A percentile compares a stretch with the other conserved stretches of the same genome.
Evolutionary conservation across 2,888 invertebrate genomes (phyloP).

Genomic region (Pristionchus entomophagus): DNA sequence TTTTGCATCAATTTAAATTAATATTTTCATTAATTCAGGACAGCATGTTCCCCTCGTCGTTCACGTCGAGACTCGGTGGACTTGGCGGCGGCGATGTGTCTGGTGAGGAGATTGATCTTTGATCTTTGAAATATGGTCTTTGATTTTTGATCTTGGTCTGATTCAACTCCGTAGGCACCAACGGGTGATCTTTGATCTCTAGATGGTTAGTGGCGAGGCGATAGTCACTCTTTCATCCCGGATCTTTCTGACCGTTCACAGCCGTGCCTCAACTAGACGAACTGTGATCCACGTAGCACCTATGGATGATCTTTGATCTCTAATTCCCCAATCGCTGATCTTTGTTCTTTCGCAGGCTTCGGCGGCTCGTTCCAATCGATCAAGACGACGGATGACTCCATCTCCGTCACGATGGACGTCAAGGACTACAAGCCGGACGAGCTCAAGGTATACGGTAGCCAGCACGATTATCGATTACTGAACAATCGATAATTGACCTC

Average conservation of each 20-base stretch:
- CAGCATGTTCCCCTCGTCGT: conserved; percentile 39
- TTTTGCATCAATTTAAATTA: neutral
- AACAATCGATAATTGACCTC: too few species aligned
- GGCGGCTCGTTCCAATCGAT: conserved; percentile 54
- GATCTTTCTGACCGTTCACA: too few species aligned
- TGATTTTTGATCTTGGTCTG: too few species aligned
- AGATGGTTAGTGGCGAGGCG: too few species aligned
- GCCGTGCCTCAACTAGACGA: too few species aligned
- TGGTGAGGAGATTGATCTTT: neutral
- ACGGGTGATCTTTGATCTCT: neutral
- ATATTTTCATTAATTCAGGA: neutral
- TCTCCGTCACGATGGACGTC: conserved; percentile 59
- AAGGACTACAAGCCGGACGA: conserved; percentile 63
- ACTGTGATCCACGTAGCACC: too few species aligned
- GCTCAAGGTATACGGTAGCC: conserved; percentile 54
- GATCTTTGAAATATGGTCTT: neutral
- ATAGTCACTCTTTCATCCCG: too few species aligned
- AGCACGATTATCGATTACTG: too few species aligned
- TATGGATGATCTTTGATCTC: neutral
- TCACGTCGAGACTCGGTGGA: neutral
- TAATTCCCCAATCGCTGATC: neutral
- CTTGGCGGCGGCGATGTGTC: conserved; percentile 33
- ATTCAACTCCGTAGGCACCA: too few species aligned
- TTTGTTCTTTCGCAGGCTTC: neutral
- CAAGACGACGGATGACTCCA: conserved; percentile 56